Percentiles rank a stretch among this genome's conserved stretches.
Evolutionary conservation across 2,113 vertebrate species (phyloP).

Genomic region (Megaceryle torquata): DNA sequence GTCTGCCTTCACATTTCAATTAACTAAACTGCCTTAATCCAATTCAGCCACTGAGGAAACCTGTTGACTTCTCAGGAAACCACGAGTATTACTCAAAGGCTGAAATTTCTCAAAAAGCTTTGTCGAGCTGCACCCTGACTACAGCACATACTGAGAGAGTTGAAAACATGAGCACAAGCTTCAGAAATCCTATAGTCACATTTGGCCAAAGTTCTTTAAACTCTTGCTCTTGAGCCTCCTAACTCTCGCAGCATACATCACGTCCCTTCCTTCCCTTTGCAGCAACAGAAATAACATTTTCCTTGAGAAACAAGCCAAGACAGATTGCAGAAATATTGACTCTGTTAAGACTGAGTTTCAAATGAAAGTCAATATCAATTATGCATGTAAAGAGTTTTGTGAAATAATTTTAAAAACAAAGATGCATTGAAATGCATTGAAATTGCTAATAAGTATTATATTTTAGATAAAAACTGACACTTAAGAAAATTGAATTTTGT

Average conservation of each 20-base stretch:
- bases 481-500: conserved; percentile 27
- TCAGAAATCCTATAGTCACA: neutral
- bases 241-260: neutral
- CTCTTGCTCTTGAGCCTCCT: neutral
- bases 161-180: rapidly evolving
- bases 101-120: neutral
- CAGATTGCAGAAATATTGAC: neutral
- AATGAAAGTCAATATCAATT: conserved; percentile 36
- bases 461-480: conserved; percentile 32
- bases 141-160: neutral
- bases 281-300: neutral
- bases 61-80: neutral
- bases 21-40: neutral
- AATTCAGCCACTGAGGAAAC: neutral
- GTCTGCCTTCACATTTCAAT: conserved; percentile 2
- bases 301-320: neutral
- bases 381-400: neutral
- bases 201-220: neutral
- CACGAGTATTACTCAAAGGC: neutral
- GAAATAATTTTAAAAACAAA: conserved; percentile 19
- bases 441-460: conserved; percentile 22
- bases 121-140: neutral
- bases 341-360: neutral
- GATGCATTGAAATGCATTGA: neutral
- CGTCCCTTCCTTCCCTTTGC: neutral